Conservation (phyloP, 2,113 vertebrate species). For the Tringa solitaria region DNA sequence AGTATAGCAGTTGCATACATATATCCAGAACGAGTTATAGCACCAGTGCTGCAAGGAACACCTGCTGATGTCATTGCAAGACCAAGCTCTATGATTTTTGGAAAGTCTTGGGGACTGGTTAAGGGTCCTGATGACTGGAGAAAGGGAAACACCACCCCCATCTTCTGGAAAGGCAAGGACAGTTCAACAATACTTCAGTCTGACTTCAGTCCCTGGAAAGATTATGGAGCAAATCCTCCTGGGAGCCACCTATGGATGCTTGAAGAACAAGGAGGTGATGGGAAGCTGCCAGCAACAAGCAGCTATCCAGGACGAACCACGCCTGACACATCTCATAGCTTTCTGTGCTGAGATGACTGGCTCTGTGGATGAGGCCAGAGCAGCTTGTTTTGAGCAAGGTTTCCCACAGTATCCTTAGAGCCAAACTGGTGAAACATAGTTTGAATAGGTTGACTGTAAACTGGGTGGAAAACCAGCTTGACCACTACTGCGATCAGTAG, state of each 20-base stretch:
- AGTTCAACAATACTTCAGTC: no score
- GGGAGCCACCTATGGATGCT: background rate
- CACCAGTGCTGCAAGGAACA: background rate
- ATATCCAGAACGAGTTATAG: background rate
- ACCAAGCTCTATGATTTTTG: background rate
- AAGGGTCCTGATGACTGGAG: background rate
- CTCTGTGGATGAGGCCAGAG: background rate
- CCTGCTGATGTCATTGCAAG: background rate
- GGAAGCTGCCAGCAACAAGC: background rate
- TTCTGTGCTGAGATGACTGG: background rate
- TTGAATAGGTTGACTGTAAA: background rate
- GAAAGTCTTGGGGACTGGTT: background rate
- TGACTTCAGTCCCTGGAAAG: background rate
- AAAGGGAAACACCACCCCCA: background rate
- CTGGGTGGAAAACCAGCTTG: background rate
- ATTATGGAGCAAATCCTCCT: background rate
- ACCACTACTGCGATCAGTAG: background rate
- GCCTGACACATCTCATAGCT: background rate
- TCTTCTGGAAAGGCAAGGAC: background rate
- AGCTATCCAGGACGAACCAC: background rate
- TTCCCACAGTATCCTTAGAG: background rate
- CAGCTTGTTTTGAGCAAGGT: background rate
- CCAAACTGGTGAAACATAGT: background rate
- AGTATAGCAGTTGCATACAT: background rate
- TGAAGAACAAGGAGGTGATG: background rate